Conservation (phyloP, 1,140 invertebrate genomes). For the Varroa destructor region DNA sequence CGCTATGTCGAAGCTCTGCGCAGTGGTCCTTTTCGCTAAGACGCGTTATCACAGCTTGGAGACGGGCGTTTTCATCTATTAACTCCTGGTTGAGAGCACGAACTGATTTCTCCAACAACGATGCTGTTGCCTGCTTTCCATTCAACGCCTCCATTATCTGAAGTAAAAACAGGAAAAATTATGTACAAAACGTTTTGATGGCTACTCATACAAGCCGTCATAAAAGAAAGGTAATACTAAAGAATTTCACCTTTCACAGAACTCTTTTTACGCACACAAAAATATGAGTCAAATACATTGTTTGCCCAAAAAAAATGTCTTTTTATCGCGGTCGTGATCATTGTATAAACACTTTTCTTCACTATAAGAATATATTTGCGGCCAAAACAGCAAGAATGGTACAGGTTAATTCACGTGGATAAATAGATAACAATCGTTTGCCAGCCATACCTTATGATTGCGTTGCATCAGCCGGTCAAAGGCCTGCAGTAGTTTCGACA, state of each 20-base stretch:
- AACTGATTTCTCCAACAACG: slow-evolving; percentile 63
- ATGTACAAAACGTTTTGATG: neutral
- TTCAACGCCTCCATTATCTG: slow-evolving; percentile 65
- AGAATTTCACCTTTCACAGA: no score
- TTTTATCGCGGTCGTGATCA: no score
- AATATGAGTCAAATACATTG: no score
- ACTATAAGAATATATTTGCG: no score
- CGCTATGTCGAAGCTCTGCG: slow-evolving; percentile 52
- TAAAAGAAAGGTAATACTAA: neutral
- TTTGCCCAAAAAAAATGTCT: no score
- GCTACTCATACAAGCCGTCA: neutral
- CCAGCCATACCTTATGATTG: slow-evolving; percentile 56
- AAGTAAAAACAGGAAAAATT: neutral
- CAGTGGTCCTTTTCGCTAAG: slow-evolving; percentile 83
- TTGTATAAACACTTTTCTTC: no score
- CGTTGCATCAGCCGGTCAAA: slow-evolving; percentile 85
- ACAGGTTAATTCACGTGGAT: no score
- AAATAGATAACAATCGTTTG: neutral
- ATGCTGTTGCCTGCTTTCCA: slow-evolving; percentile 51
- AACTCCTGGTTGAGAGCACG: slow-evolving; percentile 67
- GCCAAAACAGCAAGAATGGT: no score
- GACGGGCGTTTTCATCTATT: slow-evolving; percentile 73
- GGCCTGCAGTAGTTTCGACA: slow-evolving; percentile 87
- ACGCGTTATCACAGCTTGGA: slow-evolving; percentile 79
- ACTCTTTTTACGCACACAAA: no score